Evolutionary conservation across 2,113 vertebrate species (phyloP).

Genomic region (Leptosomus discolor): DNA sequence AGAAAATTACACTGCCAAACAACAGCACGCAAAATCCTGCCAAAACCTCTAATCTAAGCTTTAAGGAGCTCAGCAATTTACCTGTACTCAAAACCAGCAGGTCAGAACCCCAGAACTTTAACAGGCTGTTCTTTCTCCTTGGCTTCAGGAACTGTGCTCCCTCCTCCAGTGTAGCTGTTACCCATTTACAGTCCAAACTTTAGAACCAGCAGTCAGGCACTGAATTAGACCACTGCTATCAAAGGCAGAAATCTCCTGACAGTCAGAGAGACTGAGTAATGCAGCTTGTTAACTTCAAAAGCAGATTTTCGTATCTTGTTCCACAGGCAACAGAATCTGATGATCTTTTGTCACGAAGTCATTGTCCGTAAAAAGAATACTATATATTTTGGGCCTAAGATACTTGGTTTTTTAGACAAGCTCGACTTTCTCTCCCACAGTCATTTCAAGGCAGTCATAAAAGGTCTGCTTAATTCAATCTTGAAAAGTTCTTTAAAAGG

Average conservation of each 20-base stretch:
- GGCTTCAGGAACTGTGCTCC: background rate
- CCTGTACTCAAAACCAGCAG: background rate
- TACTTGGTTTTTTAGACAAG: background rate
- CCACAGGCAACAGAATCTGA: background rate
- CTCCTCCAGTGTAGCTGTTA: background rate
- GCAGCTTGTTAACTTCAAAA: background rate
- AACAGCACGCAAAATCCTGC: background rate
- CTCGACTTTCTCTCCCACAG: background rate
- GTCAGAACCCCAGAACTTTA: background rate
- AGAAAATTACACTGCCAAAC: background rate
- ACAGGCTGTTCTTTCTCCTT: background rate
- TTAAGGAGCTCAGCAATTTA: background rate
- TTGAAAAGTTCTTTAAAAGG: background rate
- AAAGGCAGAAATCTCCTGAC: background rate
- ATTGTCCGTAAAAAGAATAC: background rate
- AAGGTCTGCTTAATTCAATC: background rate
- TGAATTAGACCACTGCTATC: rapidly evolving
- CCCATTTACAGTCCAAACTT: background rate
- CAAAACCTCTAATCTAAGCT: background rate
- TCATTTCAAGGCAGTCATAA: background rate
- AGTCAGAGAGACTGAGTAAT: background rate
- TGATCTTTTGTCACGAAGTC: background rate
- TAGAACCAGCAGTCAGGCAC: background rate
- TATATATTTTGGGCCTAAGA: background rate
- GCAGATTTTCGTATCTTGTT: background rate